Evolutionary conservation across 2,113 vertebrate species (phyloP).

Genomic region (Crotophaga sulcirostris): DNA sequence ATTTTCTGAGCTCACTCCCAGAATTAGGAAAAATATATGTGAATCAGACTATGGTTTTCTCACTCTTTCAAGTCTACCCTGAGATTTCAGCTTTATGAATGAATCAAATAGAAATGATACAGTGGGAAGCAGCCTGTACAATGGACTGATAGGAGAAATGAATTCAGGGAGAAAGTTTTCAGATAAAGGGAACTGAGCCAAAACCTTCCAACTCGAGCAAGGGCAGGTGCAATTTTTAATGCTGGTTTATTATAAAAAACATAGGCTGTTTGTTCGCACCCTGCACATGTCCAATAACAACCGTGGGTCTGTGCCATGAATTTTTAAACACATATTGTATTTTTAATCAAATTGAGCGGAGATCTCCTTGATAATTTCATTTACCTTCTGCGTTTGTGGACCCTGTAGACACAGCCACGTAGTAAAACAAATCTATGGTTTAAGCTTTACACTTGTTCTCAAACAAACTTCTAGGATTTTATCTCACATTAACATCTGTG

Average conservation of each 20-base stretch:
- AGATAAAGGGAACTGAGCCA: not conserved
- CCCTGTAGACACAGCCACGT: not conserved
- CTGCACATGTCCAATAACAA: not conserved
- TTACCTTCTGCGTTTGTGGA: not conserved
- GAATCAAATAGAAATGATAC: not conserved
- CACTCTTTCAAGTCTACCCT: not conserved
- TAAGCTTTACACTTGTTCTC: not conserved
- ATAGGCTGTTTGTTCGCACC: not conserved
- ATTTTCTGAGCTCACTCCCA: not conserved
- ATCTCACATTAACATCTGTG: not conserved
- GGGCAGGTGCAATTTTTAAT: not conserved
- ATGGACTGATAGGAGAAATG: not conserved
- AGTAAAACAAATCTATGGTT: not conserved
- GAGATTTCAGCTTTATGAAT: not conserved
- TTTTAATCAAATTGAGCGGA: not conserved
- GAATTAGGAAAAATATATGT: not conserved
- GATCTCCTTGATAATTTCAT: not conserved
- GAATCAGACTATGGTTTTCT: not conserved
- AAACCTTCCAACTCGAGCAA: not conserved
- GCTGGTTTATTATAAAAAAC: not conserved
- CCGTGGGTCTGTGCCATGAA: not conserved
- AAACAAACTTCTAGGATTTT: not conserved
- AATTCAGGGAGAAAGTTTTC: not conserved
- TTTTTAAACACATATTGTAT: not conserved
- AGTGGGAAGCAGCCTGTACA: not conserved